phyloP scores from a whole-genome alignment of 2,888 invertebrate species.

The Bunonema sp. region DNA sequence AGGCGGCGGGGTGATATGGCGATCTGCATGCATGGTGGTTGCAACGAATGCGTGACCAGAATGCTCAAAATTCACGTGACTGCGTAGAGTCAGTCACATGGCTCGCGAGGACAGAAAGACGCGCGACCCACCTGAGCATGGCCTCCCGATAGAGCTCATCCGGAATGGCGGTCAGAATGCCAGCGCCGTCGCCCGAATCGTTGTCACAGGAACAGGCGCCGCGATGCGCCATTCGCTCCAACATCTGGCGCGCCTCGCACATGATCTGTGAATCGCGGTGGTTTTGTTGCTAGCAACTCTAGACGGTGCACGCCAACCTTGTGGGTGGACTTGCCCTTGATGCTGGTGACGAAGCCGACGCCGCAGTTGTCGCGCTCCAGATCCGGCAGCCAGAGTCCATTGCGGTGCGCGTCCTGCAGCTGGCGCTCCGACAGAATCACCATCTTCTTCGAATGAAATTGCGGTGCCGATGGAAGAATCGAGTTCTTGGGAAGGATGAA shows the following conservation, averaged over 20 bases:
- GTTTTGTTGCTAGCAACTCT: not conserved
- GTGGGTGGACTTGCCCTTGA: conserved; percentile 80
- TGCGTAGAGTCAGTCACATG: no score
- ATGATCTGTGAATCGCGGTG: conserved; percentile 67
- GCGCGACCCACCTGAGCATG: conserved; percentile 63
- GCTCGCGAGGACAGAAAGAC: no score
- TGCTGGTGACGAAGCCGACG: conserved; percentile 93
- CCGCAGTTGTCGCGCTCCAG: conserved; percentile 94
- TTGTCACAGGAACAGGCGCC: conserved; percentile 98
- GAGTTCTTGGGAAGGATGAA: no score
- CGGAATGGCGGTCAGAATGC: conserved; percentile 86
- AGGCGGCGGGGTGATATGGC: not conserved
- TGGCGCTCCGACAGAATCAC: conserved; percentile 35
- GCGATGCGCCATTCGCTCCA: conserved; percentile 94
- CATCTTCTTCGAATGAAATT: no score
- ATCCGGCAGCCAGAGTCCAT: conserved; percentile 77
- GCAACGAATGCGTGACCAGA: no score
- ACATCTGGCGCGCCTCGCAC: conserved; percentile 80
- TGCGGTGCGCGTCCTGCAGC: conserved; percentile 20
- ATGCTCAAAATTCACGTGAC: no score
- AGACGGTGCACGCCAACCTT: no score
- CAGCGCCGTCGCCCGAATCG: conserved; percentile 96
- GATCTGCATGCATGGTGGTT: no score
- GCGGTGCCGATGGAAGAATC: no score
- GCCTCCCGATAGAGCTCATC: conserved; percentile 70